Evolutionary conservation across 1,140 invertebrate genomes (phyloP), one percentile per base, ranked within the genome.

Genomic region (Delia radicum): DNA sequence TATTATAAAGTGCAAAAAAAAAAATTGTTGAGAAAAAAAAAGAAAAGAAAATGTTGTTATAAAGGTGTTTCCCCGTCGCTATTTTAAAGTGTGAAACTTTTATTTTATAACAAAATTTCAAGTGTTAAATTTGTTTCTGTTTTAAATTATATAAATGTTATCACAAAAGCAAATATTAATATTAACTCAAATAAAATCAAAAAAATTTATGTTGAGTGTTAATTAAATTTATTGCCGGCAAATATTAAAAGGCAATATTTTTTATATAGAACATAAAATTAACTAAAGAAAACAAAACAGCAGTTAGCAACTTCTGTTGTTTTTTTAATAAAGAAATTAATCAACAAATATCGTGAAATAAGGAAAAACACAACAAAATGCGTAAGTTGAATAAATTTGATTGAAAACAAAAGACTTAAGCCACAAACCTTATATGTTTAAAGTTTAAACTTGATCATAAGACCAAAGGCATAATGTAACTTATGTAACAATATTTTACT

Each of bases 1-100:
- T 29, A 69, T 65, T 28, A 65, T 24, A 33, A 37, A 37, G n/a
- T 37, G 29, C 65, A 69, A 69, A 69, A 63, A 65, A 55, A 65
- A 29, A 13, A 65, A 65, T 65, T 65, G 15, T 15, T 15, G 28
- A 65, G 28, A 65, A 65, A 15, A 27, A 65, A 28, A 15, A 65
- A 28, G 12, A 27, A 65, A 28, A 27, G 24, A 65, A 65, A 28
- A 27, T 65, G 3, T 28, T 65, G 27, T 29, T 55, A 10, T 13
- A 42, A 42, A 42, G 37, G 37, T 55, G 18, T 21, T 21, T 55
- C 24, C n/a, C 48, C 18, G 48, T 21, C 48, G 48, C 21, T 10
- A 3, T 21, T 55, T 21, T 21, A 55, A 55, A 55, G 48, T 55
- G 48, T 55, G 48, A 55, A 55, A 55, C 24, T 55, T 55, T 55